Evolutionary conservation across 1,140 invertebrate genomes (phyloP).

Genomic region (Laupala kohalensis): DNA sequence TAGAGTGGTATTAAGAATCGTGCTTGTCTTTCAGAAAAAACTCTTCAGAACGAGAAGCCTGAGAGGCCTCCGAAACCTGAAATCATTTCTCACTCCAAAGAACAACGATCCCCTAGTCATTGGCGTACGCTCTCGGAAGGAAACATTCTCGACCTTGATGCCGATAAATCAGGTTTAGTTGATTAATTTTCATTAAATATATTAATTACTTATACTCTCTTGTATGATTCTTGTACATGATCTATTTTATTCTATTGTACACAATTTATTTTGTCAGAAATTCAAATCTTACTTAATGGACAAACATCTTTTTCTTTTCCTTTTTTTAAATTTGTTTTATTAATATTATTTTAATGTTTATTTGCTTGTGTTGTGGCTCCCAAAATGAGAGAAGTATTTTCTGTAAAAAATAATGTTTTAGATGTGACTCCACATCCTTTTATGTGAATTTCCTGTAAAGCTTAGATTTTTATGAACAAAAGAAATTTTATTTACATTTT

Average conservation of each 20-base stretch:
- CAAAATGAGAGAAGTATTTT: too few species aligned
- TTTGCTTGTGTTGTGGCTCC: too few species aligned
- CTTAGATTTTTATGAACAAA: too few species aligned
- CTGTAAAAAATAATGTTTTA: background rate
- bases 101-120: slow-evolving; percentile 28
- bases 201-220: background rate
- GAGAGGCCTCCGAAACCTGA: slow-evolving; percentile 32
- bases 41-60: slow-evolving; percentile 31
- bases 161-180: slow-evolving; percentile 1
- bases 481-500: too few species aligned
- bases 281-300: background rate
- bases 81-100: slow-evolving; percentile 21
- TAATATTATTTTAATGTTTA: background rate
- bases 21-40: slow-evolving; percentile 35
- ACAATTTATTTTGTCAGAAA: background rate
- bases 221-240: background rate
- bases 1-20: too few species aligned
- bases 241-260: background rate
- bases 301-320: background rate
- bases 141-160: slow-evolving; percentile 33
- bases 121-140: slow-evolving; percentile 34
- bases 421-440: too few species aligned
- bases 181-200: background rate
- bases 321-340: background rate
- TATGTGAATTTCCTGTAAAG: too few species aligned